Conservation (phyloP, 2,888 invertebrate species). For the Dynastes grantii region DNA sequence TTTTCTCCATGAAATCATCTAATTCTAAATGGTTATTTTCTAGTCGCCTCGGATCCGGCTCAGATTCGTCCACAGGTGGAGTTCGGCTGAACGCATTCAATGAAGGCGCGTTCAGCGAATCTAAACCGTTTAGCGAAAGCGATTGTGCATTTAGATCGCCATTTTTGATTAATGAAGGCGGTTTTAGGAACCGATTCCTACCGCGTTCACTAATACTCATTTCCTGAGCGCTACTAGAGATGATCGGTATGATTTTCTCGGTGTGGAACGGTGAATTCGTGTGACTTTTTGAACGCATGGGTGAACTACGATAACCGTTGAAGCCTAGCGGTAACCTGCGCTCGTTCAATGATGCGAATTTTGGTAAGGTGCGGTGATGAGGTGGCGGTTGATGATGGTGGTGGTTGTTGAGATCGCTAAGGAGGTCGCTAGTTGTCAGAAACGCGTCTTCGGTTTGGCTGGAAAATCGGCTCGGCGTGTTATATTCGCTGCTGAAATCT, state of each 20-base stretch:
- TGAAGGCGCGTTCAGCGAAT: conserved; percentile 47
- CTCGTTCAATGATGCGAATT: conserved; percentile 35
- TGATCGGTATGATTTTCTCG: conserved; percentile 32
- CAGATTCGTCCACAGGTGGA: conserved; percentile 38
- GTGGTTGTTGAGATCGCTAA: conserved; percentile 35
- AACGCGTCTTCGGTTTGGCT: conserved; percentile 46
- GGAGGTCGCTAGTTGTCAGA: conserved; percentile 45
- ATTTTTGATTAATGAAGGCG: neutral
- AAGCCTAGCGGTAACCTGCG: neutral
- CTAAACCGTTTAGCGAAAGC: conserved; percentile 48
- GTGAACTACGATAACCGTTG: conserved; percentile 19
- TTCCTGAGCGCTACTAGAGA: conserved; percentile 33
- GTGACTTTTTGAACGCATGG: conserved; percentile 47
- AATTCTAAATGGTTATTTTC: conserved; percentile 47
- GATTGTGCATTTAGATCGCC: conserved; percentile 40
- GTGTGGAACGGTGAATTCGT: conserved; percentile 47
- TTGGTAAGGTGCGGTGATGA: neutral
- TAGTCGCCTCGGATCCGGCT: neutral
- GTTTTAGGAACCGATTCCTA: conserved; percentile 2
- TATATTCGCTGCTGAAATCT: conserved; percentile 48
- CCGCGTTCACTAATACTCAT: neutral
- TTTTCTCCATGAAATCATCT: conserved; percentile 47
- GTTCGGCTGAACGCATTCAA: conserved; percentile 48
- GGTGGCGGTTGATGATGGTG: neutral
- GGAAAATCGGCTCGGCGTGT: conserved; percentile 48